Percentiles rank a stretch among this genome's conserved stretches.
phyloP scores from a whole-genome alignment of 2,113 vertebrate genomes.

The Oreotrochilus melanogaster region DNA sequence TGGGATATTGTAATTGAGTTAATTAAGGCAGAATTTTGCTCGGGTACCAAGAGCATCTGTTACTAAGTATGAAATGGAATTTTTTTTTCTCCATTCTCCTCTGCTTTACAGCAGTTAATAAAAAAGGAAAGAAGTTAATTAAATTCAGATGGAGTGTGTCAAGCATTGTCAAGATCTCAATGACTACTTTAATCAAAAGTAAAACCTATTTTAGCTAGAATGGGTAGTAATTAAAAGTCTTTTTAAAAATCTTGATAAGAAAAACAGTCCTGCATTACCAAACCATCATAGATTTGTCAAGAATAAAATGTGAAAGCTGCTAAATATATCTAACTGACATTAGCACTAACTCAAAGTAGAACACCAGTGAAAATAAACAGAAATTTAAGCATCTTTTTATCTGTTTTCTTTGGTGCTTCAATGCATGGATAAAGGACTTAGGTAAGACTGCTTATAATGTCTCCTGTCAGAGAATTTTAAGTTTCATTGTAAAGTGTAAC shows the following conservation, averaged over 20 bases:
- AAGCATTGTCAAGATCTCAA: constrained; percentile 31
- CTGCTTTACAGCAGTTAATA: background rate
- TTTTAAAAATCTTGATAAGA: background rate
- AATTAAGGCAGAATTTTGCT: background rate
- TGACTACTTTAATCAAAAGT: constrained; percentile 55
- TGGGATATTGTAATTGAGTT: background rate
- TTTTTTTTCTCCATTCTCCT: background rate
- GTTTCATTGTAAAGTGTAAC: background rate
- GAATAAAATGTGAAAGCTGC: constrained; percentile 24
- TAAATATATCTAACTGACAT: constrained; percentile 3
- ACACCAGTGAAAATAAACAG: background rate
- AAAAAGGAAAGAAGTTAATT: constrained; percentile 37
- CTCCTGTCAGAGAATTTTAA: background rate
- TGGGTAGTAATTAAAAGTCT: constrained; percentile 34
- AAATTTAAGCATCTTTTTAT: background rate
- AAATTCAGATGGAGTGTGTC: constrained; percentile 40
- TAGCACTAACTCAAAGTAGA: background rate
- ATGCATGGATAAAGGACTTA: background rate
- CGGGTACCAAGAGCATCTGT: background rate
- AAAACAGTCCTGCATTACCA: background rate
- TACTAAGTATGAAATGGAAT: background rate
- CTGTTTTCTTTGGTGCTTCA: background rate
- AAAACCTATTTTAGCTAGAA: background rate
- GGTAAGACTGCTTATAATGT: background rate
- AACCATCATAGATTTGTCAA: constrained; percentile 24